Percentiles rank a stretch among this genome's conserved stretches.
phyloP scores from a whole-genome alignment of 92 coral and sea anemone genomes.

The Parazoanthus darwini region DNA sequence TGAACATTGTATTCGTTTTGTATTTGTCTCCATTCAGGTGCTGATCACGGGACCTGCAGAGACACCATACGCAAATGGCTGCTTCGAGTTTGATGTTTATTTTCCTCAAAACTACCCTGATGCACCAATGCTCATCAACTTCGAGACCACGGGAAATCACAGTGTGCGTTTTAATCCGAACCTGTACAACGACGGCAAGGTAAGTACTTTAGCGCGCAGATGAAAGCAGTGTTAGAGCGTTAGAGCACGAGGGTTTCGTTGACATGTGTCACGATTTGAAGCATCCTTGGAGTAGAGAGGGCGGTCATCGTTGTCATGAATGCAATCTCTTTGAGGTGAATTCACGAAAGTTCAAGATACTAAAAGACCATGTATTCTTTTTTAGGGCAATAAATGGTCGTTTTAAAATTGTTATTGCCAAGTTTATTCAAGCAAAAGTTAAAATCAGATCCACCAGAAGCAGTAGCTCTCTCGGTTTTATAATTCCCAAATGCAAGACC shows the following conservation, averaged over 20 bases:
- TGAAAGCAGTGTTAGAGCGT: background rate
- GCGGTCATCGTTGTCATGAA: background rate
- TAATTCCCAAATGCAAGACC: no score
- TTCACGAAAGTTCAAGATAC: background rate
- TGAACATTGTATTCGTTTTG: background rate
- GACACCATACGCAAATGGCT: constrained; percentile 99
- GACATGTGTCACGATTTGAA: background rate
- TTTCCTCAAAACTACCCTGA: constrained; percentile 98
- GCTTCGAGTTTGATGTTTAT: constrained; percentile 98
- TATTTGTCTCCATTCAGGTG: constrained; percentile 52
- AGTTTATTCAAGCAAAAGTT: no score
- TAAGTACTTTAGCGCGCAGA: constrained; percentile 16
- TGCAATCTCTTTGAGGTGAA: background rate
- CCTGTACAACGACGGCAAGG: constrained; percentile 99
- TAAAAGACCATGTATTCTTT: no score
- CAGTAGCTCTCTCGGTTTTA: no score
- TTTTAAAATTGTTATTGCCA: no score
- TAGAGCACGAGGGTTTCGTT: no score
- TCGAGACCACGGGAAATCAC: constrained; percentile 98
- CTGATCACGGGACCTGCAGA: constrained; percentile 98
- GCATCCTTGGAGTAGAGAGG: background rate
- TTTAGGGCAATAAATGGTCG: no score
- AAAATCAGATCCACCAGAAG: no score
- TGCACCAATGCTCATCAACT: constrained; percentile 94
- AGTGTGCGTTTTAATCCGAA: constrained; percentile 97